Evolutionary conservation across 2,113 vertebrate species (phyloP).

Genomic region (Indicator maculatus): DNA sequence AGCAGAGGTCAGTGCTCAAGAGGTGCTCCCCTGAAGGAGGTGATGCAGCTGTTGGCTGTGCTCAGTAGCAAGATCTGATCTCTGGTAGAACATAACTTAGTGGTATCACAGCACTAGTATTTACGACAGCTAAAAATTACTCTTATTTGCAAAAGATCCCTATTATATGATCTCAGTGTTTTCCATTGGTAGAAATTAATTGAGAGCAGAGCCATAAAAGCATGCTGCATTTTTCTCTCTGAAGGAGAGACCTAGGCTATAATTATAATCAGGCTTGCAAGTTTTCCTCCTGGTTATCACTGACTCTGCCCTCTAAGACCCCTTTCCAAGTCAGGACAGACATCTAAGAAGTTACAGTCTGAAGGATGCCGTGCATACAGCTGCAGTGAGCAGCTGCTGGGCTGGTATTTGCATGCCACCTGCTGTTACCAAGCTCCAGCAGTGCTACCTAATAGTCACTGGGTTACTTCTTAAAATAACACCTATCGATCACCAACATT

Average conservation of each 20-base stretch:
- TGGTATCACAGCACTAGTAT: not conserved
- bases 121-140: not conserved
- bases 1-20: not conserved
- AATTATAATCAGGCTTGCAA: not conserved
- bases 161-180: not conserved
- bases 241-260: not conserved
- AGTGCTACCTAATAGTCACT: not conserved
- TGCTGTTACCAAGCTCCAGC: not conserved
- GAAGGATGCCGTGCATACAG: accelerated
- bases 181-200: not conserved
- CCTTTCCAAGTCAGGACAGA: not conserved
- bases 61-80: not conserved
- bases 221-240: not conserved
- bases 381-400: not conserved
- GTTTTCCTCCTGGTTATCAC: not conserved
- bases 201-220: not conserved
- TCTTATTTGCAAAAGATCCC: not conserved
- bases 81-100: accelerated
- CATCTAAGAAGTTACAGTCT: not conserved
- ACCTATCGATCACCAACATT: not conserved
- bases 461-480: not conserved
- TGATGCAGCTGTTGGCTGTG: not conserved
- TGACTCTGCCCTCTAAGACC: accelerated
- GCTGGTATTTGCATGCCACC: not conserved
- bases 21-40: not conserved